A percentile compares a stretch with the other conserved stretches of the same genome.
Evolutionary conservation across 2,888 invertebrate genomes (phyloP).

Genomic region (Agonopterix alstromeriana): DNA sequence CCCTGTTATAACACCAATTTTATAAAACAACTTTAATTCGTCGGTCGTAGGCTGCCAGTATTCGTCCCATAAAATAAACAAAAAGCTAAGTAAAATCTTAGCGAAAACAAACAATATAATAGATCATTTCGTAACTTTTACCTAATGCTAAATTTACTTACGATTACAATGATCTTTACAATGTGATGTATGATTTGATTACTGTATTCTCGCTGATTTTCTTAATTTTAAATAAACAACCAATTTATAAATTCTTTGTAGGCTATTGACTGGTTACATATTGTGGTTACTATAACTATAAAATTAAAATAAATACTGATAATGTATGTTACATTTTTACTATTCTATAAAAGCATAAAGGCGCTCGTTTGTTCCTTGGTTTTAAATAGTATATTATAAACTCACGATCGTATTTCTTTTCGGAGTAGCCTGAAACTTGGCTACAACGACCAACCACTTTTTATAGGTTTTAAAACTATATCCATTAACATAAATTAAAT

Average conservation of each 20-base stretch:
- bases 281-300: not conserved
- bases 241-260: constrained; percentile 26
- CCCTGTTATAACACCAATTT: too few relatives aligned
- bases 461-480: too few relatives aligned
- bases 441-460: too few relatives aligned
- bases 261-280: not conserved
- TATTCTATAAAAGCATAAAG: constrained; percentile 3
- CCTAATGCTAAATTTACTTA: not conserved
- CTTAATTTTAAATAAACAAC: constrained; percentile 14
- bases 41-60: too few relatives aligned
- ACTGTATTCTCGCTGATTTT: constrained; percentile 6
- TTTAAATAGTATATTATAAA: not conserved
- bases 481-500: too few relatives aligned
- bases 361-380: constrained; percentile 8
- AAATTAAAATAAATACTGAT: not conserved
- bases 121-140: constrained; percentile 1
- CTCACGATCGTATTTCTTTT: too few relatives aligned
- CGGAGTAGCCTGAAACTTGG: too few relatives aligned
- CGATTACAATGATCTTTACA: constrained; percentile 2
- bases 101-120: too few relatives aligned
- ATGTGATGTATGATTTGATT: constrained; percentile 18
- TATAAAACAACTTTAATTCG: too few relatives aligned
- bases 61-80: too few relatives aligned
- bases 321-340: not conserved
- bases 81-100: too few relatives aligned